Base-by-base conservation (phyloP, 2,797 vertebrate genomes). In the Alca torda region DNA sequence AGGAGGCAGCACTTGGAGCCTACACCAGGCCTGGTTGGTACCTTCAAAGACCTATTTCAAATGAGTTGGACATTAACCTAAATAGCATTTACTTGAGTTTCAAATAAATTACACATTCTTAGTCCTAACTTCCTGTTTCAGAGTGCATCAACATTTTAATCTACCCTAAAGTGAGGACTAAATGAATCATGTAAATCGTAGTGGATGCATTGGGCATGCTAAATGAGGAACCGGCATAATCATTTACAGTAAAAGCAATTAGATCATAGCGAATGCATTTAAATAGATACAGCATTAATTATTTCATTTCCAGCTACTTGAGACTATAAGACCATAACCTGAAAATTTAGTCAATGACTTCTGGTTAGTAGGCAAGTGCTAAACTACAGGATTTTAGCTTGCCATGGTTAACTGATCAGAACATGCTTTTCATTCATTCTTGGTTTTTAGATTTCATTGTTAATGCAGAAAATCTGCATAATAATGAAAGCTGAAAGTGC, bases 331-430 rank as follows among this genome's bases (percentile, higher is more conserved):
- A 87, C 45, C 11, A 30, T 67, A 93, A 87, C 30, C n/a, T 61
- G 33, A 89, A 94, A 87, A 93, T 83, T 67, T 45, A 89, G 46
- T 84, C 74, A 75, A 45, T 78, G 51, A 46, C 35, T 87, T 96
- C 17, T 51, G 25, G 19, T 82, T 88, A 84, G 57, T 23, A 69
- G 70, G 60, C 63, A 73, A 48, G 25, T 25, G 23, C 28, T 77
- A 59, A 80, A 78, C 21, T 43, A 39, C 33, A 41, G 37, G 8
- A 76, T 67, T 90, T 86, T 64, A 82, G 8, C n/a, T 87, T 90
- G 82, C 31, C 10, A 5, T 50, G 39, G 35, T 63, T 89, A 95
- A 76, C 16, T 41, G 43, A 78, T 76, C 57, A 59, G 59, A 79
- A 80, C 5, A 28, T 39, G 20, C 9, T 78, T 91, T 93, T 89